These are phyloP conservation scores for Gorsachius goisagi DNA, from an alignment of 2,113 vertebrate genomes.

Conservation along the genomic window DNA sequence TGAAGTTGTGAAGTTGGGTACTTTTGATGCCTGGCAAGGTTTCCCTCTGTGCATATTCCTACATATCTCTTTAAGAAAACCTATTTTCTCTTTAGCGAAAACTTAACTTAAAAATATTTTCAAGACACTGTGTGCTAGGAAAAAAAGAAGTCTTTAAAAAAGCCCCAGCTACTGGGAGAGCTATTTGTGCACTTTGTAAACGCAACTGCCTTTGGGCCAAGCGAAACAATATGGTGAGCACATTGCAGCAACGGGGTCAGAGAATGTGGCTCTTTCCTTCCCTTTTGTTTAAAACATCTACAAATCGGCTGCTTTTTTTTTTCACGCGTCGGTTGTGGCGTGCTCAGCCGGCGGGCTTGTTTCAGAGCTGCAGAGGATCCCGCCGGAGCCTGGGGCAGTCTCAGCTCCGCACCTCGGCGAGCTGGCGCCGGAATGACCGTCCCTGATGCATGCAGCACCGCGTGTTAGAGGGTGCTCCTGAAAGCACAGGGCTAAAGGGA, in stretches of 20 bases:
- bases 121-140: background rate
- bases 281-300: background rate
- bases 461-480: fast-evolving
- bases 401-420: background rate
- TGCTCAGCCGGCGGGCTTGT: fast-evolving
- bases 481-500: background rate
- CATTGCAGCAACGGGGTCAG: background rate
- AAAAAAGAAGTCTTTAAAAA: background rate
- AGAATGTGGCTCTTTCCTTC: background rate
- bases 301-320: background rate
- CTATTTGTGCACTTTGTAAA: background rate
- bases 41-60: background rate
- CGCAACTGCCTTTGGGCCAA: background rate
- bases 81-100: background rate
- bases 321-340: fast-evolving
- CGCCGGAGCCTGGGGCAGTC: fast-evolving
- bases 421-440: fast-evolving
- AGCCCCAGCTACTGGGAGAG: background rate
- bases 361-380: background rate
- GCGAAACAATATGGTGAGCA: background rate
- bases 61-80: background rate
- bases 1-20: background rate
- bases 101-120: background rate
- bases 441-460: fast-evolving
- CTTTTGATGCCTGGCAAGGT: background rate